These are phyloP conservation scores for Smutsia gigantea DNA, from an alignment of 2,797 vertebrate genomes.

Conservation along the genomic window DNA sequence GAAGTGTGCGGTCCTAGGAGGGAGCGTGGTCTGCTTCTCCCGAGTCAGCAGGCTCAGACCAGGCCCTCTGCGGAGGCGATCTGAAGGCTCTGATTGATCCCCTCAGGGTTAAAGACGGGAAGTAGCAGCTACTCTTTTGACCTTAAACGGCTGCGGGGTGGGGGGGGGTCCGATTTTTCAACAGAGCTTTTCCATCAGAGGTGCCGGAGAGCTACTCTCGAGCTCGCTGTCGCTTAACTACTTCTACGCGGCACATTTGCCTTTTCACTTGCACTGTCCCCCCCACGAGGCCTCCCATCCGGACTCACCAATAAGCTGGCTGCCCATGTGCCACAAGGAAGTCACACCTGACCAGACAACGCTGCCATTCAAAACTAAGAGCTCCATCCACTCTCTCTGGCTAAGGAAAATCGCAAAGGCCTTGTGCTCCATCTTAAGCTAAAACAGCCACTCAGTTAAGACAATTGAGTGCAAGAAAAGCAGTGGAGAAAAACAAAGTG, in stretches of 20 bases:
- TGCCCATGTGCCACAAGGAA: neutral
- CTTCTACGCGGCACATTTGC: neutral
- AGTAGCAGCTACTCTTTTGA: neutral
- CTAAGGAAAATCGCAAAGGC: neutral
- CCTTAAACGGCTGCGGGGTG: neutral
- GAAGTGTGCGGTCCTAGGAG: neutral
- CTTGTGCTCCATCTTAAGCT: neutral
- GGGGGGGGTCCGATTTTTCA: neutral
- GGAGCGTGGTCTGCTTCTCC: neutral
- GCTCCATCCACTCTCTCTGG: neutral
- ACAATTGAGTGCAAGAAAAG: neutral
- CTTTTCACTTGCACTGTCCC: neutral
- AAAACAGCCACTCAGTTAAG: neutral
- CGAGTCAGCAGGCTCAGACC: neutral
- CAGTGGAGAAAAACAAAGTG: neutral
- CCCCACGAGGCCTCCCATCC: neutral
- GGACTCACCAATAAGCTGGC: neutral
- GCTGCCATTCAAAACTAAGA: neutral
- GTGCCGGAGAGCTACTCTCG: neutral
- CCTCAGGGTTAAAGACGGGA: neutral
- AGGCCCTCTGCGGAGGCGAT: neutral
- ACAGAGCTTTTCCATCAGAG: neutral
- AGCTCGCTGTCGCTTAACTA: neutral
- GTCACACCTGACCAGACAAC: neutral
- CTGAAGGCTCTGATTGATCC: constrained; percentile 2